These are phyloP conservation scores for Pelecanoides urinatrix DNA, from an alignment of 2,113 vertebrate genomes.

Conservation along the genomic window DNA sequence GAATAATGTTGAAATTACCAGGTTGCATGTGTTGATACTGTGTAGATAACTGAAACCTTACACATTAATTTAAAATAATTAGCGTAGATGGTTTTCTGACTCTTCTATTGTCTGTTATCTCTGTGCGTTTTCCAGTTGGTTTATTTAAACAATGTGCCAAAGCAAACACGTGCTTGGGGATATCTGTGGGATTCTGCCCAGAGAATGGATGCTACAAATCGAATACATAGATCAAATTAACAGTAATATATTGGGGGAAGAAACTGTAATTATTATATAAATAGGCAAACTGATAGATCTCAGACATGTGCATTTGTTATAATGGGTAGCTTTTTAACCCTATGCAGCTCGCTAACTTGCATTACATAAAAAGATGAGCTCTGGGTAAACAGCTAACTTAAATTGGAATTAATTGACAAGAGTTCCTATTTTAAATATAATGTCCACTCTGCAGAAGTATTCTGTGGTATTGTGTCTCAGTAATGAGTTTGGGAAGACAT, in stretches of 20 bases:
- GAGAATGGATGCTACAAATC: background rate
- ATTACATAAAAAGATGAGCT: background rate
- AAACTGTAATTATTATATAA: background rate
- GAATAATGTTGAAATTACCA: background rate
- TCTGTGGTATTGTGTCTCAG: background rate
- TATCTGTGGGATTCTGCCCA: background rate
- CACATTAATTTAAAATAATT: background rate
- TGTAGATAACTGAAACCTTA: background rate
- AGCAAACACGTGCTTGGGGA: background rate
- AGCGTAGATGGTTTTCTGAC: background rate
- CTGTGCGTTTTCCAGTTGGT: background rate
- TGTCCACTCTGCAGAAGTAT: background rate
- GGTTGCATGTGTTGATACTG: accelerated
- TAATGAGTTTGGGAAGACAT: background rate
- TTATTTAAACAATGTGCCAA: background rate
- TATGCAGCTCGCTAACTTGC: accelerated
- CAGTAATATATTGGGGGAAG: background rate
- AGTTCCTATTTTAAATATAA: background rate
- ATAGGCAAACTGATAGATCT: background rate
- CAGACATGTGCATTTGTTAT: background rate
- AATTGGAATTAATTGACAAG: background rate
- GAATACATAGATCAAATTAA: background rate
- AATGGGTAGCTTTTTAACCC: background rate
- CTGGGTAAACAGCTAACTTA: background rate
- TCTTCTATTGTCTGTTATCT: background rate